Evolutionary conservation across 2,797 vertebrate genomes (phyloP).

Genomic region (Gallinago stenura): DNA sequence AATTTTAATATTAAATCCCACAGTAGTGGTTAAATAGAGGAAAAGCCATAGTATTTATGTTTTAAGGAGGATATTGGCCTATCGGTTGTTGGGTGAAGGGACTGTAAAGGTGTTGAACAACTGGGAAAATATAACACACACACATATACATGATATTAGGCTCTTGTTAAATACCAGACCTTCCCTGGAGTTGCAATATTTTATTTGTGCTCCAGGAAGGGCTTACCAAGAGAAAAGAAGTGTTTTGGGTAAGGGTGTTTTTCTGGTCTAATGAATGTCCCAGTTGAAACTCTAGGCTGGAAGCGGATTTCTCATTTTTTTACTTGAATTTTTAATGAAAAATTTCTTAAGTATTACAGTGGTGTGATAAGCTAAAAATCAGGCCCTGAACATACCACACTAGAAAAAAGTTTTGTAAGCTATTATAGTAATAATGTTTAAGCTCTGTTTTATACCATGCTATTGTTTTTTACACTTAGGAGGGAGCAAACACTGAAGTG

Average conservation of each 20-base stretch:
- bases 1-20: constrained; percentile 23
- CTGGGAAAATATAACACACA: not conserved
- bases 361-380: not conserved
- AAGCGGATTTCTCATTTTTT: not conserved
- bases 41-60: constrained; percentile 4
- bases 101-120: constrained; percentile 31
- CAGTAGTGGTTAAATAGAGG: constrained; percentile 51
- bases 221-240: not conserved
- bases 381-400: not conserved
- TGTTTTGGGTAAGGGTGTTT: not conserved
- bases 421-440: not conserved
- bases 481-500: not conserved
- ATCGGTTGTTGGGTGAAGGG: not conserved
- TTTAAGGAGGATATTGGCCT: constrained; percentile 3
- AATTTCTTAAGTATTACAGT: not conserved
- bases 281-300: not conserved
- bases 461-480: fast-evolving
- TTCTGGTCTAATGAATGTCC: not conserved
- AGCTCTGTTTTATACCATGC: not conserved
- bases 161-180: constrained; percentile 18
- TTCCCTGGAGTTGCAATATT: not conserved
- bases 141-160: not conserved
- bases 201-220: not conserved
- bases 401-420: not conserved
- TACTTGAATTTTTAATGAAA: not conserved